phyloP scores from a whole-genome alignment of 2,113 vertebrate species.

The Tachycineta bicolor region DNA sequence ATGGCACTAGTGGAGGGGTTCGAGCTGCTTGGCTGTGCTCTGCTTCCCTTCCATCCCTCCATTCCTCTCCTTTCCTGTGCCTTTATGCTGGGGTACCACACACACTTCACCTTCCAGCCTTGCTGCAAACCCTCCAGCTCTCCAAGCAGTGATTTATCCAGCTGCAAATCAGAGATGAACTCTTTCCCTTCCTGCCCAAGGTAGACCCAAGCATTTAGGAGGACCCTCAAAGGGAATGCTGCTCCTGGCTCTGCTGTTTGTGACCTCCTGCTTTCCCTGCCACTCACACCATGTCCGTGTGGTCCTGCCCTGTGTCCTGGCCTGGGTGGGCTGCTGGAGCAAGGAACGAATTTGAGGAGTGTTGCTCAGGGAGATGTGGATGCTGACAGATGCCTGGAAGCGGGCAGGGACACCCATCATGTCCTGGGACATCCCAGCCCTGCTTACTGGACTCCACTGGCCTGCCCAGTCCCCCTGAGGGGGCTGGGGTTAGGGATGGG shows the following conservation, averaged over 20 bases:
- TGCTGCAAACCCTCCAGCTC: neutral
- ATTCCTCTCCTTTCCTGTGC: neutral
- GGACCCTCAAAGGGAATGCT: neutral
- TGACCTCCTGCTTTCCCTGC: neutral
- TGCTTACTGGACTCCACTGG: neutral
- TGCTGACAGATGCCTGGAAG: neutral
- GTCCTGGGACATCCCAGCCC: neutral
- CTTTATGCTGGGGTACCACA: neutral
- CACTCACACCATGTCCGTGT: fast-evolving
- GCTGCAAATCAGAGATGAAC: neutral
- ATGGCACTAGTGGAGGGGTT: fast-evolving
- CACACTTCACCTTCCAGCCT: neutral
- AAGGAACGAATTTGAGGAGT: constrained; percentile 14
- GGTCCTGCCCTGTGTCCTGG: neutral
- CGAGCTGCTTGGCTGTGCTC: neutral
- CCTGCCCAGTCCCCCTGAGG: neutral
- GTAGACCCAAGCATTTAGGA: neutral
- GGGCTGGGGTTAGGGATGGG: neutral
- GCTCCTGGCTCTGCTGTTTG: neutral
- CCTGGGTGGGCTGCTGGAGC: neutral
- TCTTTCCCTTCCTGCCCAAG: neutral
- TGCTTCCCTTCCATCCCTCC: neutral
- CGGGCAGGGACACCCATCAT: neutral
- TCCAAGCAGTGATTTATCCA: neutral
- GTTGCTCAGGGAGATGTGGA: neutral